Evolutionary conservation across 2,797 vertebrate genomes (phyloP).

Genomic region (Myotis myotis): DNA sequence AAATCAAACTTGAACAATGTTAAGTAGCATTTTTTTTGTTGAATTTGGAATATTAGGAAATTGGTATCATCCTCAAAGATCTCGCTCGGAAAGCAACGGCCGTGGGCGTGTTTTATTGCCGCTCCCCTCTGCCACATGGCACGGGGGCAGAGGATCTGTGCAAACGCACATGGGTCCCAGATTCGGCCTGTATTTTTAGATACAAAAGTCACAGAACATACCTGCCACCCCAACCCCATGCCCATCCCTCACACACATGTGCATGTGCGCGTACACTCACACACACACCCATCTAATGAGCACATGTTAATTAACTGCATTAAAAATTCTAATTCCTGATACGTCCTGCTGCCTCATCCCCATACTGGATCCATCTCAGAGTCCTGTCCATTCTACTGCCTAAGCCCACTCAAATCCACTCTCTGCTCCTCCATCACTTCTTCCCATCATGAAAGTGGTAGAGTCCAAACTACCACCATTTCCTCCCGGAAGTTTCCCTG

Average conservation of each 20-base stretch:
- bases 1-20: slow-evolving; percentile 60
- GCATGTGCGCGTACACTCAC: rapidly evolving
- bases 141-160: not conserved
- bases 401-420: not conserved
- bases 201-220: not conserved
- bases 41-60: slow-evolving; percentile 61
- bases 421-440: not conserved
- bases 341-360: not conserved
- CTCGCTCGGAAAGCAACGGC: not conserved
- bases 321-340: not conserved
- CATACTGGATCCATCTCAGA: not conserved
- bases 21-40: slow-evolving; percentile 66
- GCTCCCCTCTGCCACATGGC: not conserved
- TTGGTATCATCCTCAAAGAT: slow-evolving; percentile 32
- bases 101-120: rapidly evolving
- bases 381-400: not conserved
- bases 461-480: too few species aligned
- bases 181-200: not conserved
- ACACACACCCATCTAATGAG: not conserved
- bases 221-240: not conserved
- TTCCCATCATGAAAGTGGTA: not conserved
- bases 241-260: rapidly evolving
- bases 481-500: not conserved
- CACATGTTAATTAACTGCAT: not conserved
- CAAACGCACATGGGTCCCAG: not conserved